phyloP scores from a whole-genome alignment of 1,140 invertebrate species.

The Eupeodes corollae region DNA sequence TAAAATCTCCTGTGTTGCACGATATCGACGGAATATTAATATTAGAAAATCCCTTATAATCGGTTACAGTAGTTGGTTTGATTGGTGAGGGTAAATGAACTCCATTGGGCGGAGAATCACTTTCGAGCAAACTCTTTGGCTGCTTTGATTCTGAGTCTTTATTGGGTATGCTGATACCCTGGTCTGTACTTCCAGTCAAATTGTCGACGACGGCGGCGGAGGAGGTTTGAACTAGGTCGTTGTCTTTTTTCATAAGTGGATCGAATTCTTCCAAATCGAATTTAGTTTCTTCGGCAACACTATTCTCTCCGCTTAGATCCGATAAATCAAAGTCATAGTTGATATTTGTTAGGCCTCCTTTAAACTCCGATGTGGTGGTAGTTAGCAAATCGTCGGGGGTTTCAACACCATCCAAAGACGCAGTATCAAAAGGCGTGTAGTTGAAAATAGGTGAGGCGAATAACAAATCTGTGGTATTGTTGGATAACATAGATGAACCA shows the following conservation, averaged over 20 bases:
- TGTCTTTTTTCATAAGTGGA: conserved; percentile 20
- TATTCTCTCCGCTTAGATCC: conserved; percentile 56
- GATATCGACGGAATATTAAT: conserved; percentile 59
- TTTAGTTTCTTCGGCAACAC: conserved; percentile 45
- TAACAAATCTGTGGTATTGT: conserved; percentile 38
- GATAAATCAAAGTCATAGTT: conserved; percentile 63
- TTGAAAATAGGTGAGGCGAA: conserved; percentile 44
- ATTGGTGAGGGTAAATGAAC: conserved; percentile 52
- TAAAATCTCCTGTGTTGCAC: conserved; percentile 53
- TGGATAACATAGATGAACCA: conserved; percentile 21
- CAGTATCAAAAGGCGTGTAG: conserved; percentile 41
- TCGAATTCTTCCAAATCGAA: conserved; percentile 37
- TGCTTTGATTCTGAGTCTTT: conserved; percentile 33
- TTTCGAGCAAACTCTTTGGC: conserved; percentile 40
- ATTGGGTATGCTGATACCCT: conserved; percentile 8
- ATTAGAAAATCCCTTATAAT: conserved; percentile 56
- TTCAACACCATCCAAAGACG: conserved; percentile 38
- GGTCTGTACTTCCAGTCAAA: conserved; percentile 8
- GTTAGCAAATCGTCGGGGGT: conserved; percentile 45
- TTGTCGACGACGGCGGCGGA: no score
- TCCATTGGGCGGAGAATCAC: conserved; percentile 42
- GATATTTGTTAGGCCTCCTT: conserved; percentile 50
- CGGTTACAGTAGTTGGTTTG: conserved; percentile 42
- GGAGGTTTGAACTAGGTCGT: neutral
- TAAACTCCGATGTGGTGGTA: conserved; percentile 34